These are phyloP conservation scores for Daktulosphaira vitifoliae DNA, from an alignment of 1,140 invertebrate species.

Conservation along the genomic window DNA sequence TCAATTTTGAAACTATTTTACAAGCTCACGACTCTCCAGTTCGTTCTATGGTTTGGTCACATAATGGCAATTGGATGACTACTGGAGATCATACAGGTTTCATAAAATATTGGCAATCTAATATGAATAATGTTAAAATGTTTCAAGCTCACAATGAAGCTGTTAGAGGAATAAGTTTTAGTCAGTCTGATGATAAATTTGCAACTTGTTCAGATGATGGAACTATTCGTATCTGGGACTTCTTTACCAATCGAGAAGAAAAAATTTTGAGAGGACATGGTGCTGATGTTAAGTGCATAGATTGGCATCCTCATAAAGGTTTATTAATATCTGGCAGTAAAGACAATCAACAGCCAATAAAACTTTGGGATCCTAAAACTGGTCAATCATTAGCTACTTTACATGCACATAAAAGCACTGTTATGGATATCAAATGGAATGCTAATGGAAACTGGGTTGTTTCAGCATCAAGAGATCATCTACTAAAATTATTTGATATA, in stretches of 20 bases:
- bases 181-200: constrained; percentile 96
- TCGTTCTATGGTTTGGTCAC: constrained; percentile 98
- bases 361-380: constrained; percentile 97
- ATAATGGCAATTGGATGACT: constrained; percentile 99
- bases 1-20: constrained; percentile 99
- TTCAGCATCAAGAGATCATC: constrained; percentile 95
- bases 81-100: constrained; percentile 97
- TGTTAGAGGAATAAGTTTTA: constrained; percentile 97
- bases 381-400: constrained; percentile 79
- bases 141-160: constrained; percentile 99
- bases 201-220: constrained; percentile 98
- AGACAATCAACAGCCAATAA: constrained; percentile 99
- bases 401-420: constrained; percentile 97
- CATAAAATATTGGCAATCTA: constrained; percentile 99
- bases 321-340: constrained; percentile 96
- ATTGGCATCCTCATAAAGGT: constrained; percentile 98
- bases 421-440: constrained; percentile 99
- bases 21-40: constrained; percentile 98
- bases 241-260: constrained; percentile 93
- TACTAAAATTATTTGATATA: constrained; percentile 97
- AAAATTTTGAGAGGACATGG: constrained; percentile 93
- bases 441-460: constrained; percentile 98
- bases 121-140: constrained; percentile 99
- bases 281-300: constrained; percentile 97
- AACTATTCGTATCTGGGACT: constrained; percentile 97